Evolutionary conservation across 1,140 invertebrate genomes (phyloP), one percentile per base, ranked within the genome.

Genomic region (Bombyx mandarina): DNA sequence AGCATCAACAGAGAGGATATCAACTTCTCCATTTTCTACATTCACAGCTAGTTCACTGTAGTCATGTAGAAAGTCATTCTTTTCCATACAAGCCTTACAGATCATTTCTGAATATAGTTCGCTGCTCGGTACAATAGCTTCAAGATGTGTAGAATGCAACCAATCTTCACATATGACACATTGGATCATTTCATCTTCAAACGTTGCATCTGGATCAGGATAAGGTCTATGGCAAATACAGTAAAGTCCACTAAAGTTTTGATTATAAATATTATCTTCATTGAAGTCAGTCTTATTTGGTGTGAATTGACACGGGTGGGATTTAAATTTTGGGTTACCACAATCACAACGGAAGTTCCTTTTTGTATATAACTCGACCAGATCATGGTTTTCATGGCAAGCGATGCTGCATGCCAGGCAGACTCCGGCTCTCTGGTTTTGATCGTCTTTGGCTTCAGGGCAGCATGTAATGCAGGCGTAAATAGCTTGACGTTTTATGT

Each of bases 151-250:
- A 12, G 92, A 91, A 89, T 99, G 98, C 73, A 94, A 97, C 99
- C 99, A 99, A 82, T 99, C 98, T 86, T 99, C 98, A 88, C 98
- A 99, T 54, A 99, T 89, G 51, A 95, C 90, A 76, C 99, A 99
- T 75, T 99, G 98, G 47, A 99, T 92, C 98, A 99, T 99, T 73
- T 96, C 94, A 88, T 98, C 97, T 56, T 94, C 92, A 45, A 89
- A 86, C 12, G 91, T 89, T 66, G 92, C 91, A 57, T 97, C 94
- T 7, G 94, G 93, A 89, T 99, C 98, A 9, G 98, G 98, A 88
- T 99, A 99, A 0, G 97, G 97, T 57, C 97, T 90, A n/a, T 93
- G 84, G 86, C 99, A 99, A 12, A 88, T 93, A 75, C 99, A 99
- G 80, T 99, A 99, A 6, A 94, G 67, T 1, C 97, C 98, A 72